Percentiles rank a stretch among this genome's conserved stretches.
Evolutionary conservation across 2,113 vertebrate genomes (phyloP).

Genomic region (Gadus chalcogrammus): DNA sequence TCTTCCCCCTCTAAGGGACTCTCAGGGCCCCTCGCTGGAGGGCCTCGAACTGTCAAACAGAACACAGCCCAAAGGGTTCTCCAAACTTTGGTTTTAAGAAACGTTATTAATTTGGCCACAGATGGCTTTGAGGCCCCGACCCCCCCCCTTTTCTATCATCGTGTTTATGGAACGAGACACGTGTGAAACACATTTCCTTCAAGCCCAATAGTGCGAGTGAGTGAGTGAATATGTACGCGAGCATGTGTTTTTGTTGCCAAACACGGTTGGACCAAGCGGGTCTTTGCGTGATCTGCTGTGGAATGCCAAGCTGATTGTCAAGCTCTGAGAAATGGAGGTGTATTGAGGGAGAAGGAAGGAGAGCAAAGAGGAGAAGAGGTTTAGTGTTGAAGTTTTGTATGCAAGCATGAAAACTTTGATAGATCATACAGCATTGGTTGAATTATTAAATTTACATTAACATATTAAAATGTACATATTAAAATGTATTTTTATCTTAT

Average conservation of each 20-base stretch:
- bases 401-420: neutral
- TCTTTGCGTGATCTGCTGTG: slow-evolving; percentile 42
- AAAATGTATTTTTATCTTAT: no score
- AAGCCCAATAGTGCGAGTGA: slow-evolving; percentile 33
- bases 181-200: slow-evolving; percentile 52
- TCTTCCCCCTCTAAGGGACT: neutral
- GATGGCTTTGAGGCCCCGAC: slow-evolving; percentile 9
- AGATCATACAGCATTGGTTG: neutral
- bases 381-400: slow-evolving; percentile 24
- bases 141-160: slow-evolving; percentile 6
- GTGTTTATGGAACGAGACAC: slow-evolving; percentile 58
- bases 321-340: slow-evolving; percentile 28
- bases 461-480: no score
- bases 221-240: neutral
- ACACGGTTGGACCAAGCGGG: slow-evolving; percentile 39
- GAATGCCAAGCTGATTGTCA: slow-evolving; percentile 35
- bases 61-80: slow-evolving; percentile 35
- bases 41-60: slow-evolving; percentile 42
- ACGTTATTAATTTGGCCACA: slow-evolving; percentile 48
- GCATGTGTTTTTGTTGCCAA: slow-evolving; percentile 11
- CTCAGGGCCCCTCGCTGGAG: neutral
- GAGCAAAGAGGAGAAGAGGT: neutral
- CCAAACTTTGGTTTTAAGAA: slow-evolving; percentile 40
- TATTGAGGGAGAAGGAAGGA: slow-evolving; percentile 4
- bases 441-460: neutral